Evolutionary conservation across 2,113 vertebrate genomes (phyloP).

Genomic region (Vidua chalybeata): DNA sequence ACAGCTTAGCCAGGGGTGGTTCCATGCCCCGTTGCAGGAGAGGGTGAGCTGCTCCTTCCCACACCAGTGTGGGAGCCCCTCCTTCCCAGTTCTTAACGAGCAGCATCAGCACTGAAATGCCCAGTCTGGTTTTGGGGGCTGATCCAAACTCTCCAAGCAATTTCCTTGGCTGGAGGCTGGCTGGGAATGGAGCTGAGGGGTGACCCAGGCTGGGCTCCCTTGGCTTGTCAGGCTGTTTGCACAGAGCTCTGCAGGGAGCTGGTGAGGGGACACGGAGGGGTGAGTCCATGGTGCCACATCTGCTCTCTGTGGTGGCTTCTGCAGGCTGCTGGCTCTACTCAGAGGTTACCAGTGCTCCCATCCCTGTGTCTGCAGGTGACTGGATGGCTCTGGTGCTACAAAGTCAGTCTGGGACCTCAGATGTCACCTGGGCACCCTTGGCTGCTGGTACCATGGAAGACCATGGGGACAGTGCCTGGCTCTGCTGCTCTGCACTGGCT

Average conservation of each 20-base stretch:
- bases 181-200: not conserved
- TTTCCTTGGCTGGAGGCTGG: not conserved
- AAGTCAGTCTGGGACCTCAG: not conserved
- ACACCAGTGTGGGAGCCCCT: no score
- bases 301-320: not conserved
- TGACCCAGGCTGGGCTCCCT: not conserved
- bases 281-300: not conserved
- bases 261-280: not conserved
- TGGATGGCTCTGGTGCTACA: not conserved
- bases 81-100: no score
- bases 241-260: not conserved
- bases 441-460: not conserved
- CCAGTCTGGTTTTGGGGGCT: not conserved
- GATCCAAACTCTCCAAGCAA: not conserved
- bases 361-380: rapidly evolving
- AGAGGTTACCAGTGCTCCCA: rapidly evolving
- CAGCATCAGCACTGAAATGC: not conserved
- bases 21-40: not conserved
- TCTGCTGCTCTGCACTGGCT: not conserved
- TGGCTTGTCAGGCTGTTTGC: rapidly evolving
- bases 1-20: not conserved
- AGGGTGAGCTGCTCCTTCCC: no score
- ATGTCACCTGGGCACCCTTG: not conserved
- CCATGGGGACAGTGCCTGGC: not conserved
- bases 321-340: not conserved